Evolutionary conservation across 2,113 vertebrate genomes (phyloP), one percentile per base, ranked within the genome.

Genomic region (Eonycteris spelaea): DNA sequence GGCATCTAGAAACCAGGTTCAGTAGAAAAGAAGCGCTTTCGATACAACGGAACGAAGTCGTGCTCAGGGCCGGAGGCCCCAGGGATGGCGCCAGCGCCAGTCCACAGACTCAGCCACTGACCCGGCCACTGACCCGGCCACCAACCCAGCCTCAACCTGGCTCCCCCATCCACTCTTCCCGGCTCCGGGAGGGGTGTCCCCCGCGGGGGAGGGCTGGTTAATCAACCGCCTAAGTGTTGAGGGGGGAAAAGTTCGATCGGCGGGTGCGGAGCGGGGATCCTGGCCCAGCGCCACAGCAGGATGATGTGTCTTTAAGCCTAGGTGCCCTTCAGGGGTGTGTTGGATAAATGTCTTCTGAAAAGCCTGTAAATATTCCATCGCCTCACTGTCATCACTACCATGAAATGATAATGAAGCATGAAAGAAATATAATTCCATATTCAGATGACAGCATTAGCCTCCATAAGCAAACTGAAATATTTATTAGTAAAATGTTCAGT

Each of bases 391-490:
- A 99, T 99, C 99, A 99, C 98, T 98, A 98, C 99, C 98, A 99
- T 98, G 98, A 99, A 99, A 99, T 99, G 98, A 99, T 99, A 99
- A 99, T 99, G 99, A 99, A 99, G 98, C 99, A 99, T 99, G 98
- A 99, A 99, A 99, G 98, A 99, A 98, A 98, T 99, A 99, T 99
- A 99, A 99, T 99, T 99, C 98, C 99, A 99, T 99, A 99, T 99
- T 99, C 99, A 99, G 99, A 99, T 99, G 99, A 99, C 99, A 99
- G 98, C 99, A 99, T 99, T 99, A 99, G 98, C 98, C 98, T 99
- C 99, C 98, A 99, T 99, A 99, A 99, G 99, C 98, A 99, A 99
- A 99, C 98, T 99, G 99, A 99, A 99, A 99, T 99, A 99, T 99
- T 99, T 99, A 99, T 99, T 99, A 99, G 98, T 98, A 99, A 99